phyloP scores from a whole-genome alignment of 1,140 invertebrate genomes.

The Ips nitidus region DNA sequence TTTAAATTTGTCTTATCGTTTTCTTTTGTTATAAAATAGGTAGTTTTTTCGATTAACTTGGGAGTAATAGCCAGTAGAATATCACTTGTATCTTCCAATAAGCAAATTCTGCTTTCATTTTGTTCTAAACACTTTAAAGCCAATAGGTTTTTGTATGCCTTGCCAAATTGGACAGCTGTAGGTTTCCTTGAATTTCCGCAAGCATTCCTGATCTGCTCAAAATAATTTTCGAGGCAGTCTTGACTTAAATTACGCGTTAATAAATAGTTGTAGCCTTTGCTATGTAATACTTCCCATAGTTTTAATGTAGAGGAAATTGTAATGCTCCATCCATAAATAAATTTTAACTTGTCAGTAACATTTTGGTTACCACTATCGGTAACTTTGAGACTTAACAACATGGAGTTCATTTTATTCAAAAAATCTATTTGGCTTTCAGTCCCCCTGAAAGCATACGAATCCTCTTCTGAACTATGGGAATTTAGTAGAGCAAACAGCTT shows the following conservation, averaged over 20 bases:
- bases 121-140: background rate
- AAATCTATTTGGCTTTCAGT: background rate
- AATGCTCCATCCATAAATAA: constrained; percentile 1
- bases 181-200: constrained; percentile 4
- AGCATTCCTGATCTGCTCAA: background rate
- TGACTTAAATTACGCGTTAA: constrained; percentile 11
- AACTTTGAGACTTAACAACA: constrained; percentile 5
- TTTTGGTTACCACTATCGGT: background rate
- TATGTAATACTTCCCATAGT: no score
- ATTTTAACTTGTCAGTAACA: constrained; percentile 5
- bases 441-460: constrained; percentile 2
- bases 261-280: constrained; percentile 3
- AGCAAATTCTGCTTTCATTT: background rate
- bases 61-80: background rate
- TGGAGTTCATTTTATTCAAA: constrained; percentile 6
- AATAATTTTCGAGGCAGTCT: background rate
- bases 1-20: no score
- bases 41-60: no score
- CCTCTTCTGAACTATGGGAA: background rate
- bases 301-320: no score
- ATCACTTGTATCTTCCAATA: background rate
- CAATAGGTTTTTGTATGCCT: constrained; percentile 13
- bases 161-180: constrained; percentile 10
- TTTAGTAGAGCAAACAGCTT: constrained; percentile 5
- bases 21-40: no score